Conservation (phyloP, 1,140 invertebrate species). For the Adelges cooleyi region DNA sequence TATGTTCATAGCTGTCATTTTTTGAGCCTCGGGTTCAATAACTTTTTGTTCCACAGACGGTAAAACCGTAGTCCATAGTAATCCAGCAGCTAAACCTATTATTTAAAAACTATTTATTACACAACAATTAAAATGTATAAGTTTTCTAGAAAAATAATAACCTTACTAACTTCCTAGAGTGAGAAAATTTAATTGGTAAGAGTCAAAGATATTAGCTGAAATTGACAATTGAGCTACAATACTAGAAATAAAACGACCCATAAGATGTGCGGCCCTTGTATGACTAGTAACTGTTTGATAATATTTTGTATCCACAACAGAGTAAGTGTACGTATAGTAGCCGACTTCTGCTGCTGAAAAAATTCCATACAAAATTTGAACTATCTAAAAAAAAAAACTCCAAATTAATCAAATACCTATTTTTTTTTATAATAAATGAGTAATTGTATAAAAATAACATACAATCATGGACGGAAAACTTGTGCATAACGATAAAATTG, state of each 20-base stretch:
- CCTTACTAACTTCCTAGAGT: conserved; percentile 19
- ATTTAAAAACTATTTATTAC: not conserved
- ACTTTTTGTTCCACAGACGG: not conserved
- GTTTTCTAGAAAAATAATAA: too few species aligned
- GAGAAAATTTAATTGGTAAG: conserved; percentile 13
- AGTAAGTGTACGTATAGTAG: conserved; percentile 86
- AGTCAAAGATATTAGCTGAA: conserved; percentile 33
- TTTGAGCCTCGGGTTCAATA: not conserved
- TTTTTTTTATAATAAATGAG: not conserved
- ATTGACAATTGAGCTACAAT: conserved; percentile 29
- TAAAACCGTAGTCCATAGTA: not conserved
- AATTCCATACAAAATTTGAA: conserved; percentile 56
- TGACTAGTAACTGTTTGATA: conserved; percentile 68
- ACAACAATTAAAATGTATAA: too few species aligned
- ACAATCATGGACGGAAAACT: conserved; percentile 50
- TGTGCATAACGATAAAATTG: conserved; percentile 56
- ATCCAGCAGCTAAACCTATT: not conserved
- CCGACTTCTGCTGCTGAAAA: conserved; percentile 79
- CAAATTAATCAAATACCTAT: not conserved
- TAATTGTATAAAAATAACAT: not conserved
- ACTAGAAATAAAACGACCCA: conserved; percentile 49
- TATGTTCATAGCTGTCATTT: not conserved
- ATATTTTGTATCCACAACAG: conserved; percentile 62
- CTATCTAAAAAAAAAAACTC: conserved; percentile 37
- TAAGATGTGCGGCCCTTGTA: conserved; percentile 55